Evolutionary conservation across 1,140 invertebrate species (phyloP).

Genomic region (Ruditapes philippinarum): DNA sequence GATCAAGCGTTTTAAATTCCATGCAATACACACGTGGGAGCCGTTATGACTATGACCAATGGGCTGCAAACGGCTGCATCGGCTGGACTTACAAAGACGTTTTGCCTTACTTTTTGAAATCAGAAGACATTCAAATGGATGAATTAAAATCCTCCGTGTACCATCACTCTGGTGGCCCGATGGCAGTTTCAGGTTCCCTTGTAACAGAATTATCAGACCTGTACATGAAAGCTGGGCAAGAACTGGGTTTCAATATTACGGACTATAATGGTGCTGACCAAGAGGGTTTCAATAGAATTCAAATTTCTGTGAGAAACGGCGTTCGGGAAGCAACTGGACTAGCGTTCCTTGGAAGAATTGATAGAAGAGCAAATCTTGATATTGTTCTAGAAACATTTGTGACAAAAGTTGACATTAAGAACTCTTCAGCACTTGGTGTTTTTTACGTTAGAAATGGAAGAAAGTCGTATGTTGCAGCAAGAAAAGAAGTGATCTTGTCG

Average conservation of each 20-base stretch:
- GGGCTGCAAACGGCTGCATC: slow-evolving; percentile 95
- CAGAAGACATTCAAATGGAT: slow-evolving; percentile 88
- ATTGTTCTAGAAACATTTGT: slow-evolving; percentile 30
- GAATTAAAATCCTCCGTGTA: slow-evolving; percentile 60
- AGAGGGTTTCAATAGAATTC: slow-evolving; percentile 28
- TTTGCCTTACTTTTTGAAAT: slow-evolving; percentile 85
- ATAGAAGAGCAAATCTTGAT: slow-evolving; percentile 37
- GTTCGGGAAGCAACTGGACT: neutral
- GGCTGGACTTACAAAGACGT: slow-evolving; percentile 96
- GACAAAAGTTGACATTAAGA: slow-evolving; percentile 3
- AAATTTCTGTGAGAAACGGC: slow-evolving; percentile 23
- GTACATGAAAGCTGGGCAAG: slow-evolving; percentile 74
- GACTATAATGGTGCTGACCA: slow-evolving; percentile 71
- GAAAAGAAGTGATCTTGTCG: slow-evolving; percentile 83
- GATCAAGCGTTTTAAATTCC: slow-evolving; percentile 96
- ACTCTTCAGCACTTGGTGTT: slow-evolving; percentile 6
- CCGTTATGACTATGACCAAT: slow-evolving; percentile 95
- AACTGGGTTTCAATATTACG: slow-evolving; percentile 85
- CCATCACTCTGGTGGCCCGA: slow-evolving; percentile 74
- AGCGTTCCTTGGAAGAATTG: slow-evolving; percentile 14
- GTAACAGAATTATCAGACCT: slow-evolving; percentile 72
- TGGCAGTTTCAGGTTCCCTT: slow-evolving; percentile 69
- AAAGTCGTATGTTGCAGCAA: slow-evolving; percentile 4
- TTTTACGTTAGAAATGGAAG: slow-evolving; percentile 2
- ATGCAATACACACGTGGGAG: slow-evolving; percentile 98